Percentiles rank a stretch among this genome's conserved stretches.
Conservation (phyloP, 2,113 vertebrate genomes). For the Cepphus grylle region DNA sequence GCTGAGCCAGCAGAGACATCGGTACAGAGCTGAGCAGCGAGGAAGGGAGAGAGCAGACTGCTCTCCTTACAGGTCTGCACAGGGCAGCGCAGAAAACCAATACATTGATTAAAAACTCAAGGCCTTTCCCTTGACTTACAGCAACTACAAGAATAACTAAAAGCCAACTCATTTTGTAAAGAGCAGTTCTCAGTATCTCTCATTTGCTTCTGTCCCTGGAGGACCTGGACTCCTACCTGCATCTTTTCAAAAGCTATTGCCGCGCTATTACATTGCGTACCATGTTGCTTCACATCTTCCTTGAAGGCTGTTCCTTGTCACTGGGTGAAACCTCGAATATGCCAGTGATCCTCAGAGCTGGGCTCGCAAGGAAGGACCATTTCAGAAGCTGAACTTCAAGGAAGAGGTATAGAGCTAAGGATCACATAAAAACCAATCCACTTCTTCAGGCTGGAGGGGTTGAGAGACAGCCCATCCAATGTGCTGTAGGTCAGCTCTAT, state of each 20-base stretch:
- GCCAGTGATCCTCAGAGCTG: background rate
- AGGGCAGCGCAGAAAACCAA: background rate
- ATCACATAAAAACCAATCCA: rapidly evolving
- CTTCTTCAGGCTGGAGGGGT: background rate
- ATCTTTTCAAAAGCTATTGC: background rate
- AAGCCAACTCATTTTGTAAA: background rate
- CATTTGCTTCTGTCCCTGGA: background rate
- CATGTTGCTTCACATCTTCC: background rate
- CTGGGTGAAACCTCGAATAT: rapidly evolving
- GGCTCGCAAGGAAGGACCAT: background rate
- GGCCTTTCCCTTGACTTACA: background rate
- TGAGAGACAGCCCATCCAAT: background rate
- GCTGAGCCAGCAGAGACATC: background rate
- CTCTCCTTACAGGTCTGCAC: background rate
- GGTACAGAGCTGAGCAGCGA: background rate
- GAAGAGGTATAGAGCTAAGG: background rate
- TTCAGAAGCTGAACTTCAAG: background rate
- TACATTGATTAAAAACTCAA: background rate
- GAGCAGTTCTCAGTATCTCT: background rate
- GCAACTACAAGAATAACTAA: background rate
- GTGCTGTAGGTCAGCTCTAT: background rate
- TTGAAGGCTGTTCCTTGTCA: background rate
- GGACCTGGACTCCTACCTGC: background rate
- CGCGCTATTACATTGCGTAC: rapidly evolving
- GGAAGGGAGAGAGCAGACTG: rapidly evolving